phyloP scores from a whole-genome alignment of 2,113 vertebrate species.

The Ceyx melanurus region DNA sequence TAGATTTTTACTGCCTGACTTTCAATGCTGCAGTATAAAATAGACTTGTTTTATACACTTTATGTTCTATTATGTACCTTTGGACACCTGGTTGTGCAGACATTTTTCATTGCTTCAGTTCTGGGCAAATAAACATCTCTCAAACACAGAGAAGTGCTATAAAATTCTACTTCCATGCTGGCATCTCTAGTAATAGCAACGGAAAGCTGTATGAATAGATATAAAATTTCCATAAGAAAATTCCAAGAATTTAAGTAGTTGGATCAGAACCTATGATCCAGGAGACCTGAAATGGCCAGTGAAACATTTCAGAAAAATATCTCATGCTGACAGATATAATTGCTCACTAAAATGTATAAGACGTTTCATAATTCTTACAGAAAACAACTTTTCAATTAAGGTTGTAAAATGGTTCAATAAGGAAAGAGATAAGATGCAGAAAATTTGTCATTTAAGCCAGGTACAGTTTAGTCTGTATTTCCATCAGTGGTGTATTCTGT shows the following conservation, averaged over 20 bases:
- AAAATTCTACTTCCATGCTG: neutral
- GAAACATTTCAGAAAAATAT: neutral
- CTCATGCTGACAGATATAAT: neutral
- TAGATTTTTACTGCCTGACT: neutral
- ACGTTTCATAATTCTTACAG: neutral
- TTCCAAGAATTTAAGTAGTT: neutral
- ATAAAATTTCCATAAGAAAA: neutral
- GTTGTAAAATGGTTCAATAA: neutral
- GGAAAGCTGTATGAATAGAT: neutral
- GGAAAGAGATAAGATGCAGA: neutral
- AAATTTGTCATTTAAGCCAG: neutral
- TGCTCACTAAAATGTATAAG: neutral
- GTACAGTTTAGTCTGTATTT: neutral
- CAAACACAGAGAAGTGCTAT: neutral
- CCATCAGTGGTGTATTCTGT: neutral
- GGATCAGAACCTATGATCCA: neutral
- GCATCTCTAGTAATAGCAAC: neutral
- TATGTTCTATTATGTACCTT: neutral
- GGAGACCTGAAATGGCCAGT: neutral
- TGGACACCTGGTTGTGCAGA: neutral
- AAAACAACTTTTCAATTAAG: neutral
- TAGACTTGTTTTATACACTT: neutral
- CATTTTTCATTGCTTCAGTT: neutral
- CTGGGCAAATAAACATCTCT: neutral
- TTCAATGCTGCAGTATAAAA: neutral